Evolutionary conservation across 2,113 vertebrate genomes (phyloP).

Genomic region (Lepidothrix coronata): DNA sequence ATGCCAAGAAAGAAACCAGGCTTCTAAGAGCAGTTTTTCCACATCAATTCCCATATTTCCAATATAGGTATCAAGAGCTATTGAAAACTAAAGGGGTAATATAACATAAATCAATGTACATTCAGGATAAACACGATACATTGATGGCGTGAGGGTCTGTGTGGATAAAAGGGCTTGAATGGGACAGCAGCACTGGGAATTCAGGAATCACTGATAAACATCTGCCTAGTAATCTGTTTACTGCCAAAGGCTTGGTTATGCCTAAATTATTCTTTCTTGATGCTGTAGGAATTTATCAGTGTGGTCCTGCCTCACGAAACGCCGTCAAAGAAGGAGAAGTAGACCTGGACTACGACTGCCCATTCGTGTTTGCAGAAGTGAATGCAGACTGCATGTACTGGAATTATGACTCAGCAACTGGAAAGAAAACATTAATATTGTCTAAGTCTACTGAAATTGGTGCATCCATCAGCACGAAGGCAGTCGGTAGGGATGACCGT

Average conservation of each 20-base stretch:
- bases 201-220: neutral
- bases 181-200: neutral
- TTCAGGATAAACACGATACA: neutral
- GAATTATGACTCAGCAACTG: neutral
- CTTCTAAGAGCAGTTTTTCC: neutral
- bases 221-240: neutral
- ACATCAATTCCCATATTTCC: neutral
- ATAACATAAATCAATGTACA: neutral
- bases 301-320: constrained; percentile 71
- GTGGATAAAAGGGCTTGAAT: neutral
- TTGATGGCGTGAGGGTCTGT: neutral
- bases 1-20: neutral
- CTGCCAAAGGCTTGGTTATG: neutral
- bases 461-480: constrained; percentile 77
- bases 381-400: constrained; percentile 76
- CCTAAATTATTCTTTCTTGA: neutral
- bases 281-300: constrained; percentile 76
- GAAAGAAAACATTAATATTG: constrained; percentile 27
- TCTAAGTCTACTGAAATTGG: constrained; percentile 57
- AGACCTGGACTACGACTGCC: constrained; percentile 63
- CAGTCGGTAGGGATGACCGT: constrained; percentile 72
- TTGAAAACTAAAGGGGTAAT: neutral
- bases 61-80: neutral
- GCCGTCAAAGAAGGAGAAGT: constrained; percentile 75
- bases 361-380: constrained; percentile 77